Percentiles rank a stretch among this genome's conserved stretches.
Conservation (phyloP, 2,888 invertebrate genomes). For the Netelia inedita region DNA sequence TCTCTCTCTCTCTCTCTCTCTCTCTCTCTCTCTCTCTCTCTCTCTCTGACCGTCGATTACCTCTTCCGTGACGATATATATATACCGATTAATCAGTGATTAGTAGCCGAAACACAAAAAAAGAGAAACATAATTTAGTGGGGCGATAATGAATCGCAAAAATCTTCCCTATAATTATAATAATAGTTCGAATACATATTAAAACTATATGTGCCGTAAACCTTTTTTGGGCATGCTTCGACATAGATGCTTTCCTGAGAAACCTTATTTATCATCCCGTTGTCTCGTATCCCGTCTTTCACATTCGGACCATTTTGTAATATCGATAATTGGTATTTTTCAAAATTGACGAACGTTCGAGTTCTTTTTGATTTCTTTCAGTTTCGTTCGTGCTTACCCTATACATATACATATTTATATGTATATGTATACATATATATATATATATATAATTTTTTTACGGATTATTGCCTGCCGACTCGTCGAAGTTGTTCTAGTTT, state of each 20-base stretch:
- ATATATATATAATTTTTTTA: slow-evolving; percentile 42
- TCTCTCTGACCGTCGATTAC: slow-evolving; percentile 53
- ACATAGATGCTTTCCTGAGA: slow-evolving; percentile 83
- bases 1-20: neutral
- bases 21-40: slow-evolving; percentile 17
- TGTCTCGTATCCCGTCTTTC: slow-evolving; percentile 71
- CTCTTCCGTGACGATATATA: slow-evolving; percentile 44
- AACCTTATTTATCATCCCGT: slow-evolving; percentile 67
- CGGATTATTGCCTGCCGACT: slow-evolving; percentile 69
- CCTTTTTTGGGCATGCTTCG: slow-evolving; percentile 84
- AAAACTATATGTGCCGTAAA: slow-evolving; percentile 80
- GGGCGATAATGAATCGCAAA: slow-evolving; percentile 62
- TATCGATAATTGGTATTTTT: slow-evolving; percentile 82
- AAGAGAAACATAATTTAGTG: slow-evolving; percentile 49
- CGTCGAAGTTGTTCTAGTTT: slow-evolving; percentile 56
- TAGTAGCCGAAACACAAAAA: slow-evolving; percentile 54
- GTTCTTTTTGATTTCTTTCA: slow-evolving; percentile 27
- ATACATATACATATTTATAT: too few species aligned
- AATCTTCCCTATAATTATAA: slow-evolving; percentile 59
- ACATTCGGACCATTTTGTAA: slow-evolving; percentile 14
- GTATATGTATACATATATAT: too few species aligned
- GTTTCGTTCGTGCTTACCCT: neutral
- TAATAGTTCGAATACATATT: slow-evolving; percentile 73
- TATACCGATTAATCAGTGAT: slow-evolving; percentile 55
- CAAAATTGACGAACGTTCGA: slow-evolving; percentile 78